Conservation (phyloP, 2,113 vertebrate genomes). For the Helogale parvula region DNA sequence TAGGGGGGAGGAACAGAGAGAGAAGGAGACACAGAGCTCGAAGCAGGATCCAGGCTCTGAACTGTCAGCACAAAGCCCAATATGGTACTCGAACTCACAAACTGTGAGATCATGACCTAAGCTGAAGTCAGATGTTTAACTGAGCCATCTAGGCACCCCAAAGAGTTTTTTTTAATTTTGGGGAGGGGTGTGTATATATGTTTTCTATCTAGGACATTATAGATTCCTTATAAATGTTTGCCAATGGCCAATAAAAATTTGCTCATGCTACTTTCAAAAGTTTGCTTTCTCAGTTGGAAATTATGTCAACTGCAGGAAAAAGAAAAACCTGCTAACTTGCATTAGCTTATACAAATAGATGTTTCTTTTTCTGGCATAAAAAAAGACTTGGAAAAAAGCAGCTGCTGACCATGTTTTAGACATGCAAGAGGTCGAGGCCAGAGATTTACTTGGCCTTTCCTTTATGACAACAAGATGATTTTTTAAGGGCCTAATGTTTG, state of each 20-base stretch:
- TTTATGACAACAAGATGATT: not conserved
- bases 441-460: not conserved
- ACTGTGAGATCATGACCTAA: too few relatives aligned
- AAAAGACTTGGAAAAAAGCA: not conserved
- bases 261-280: slow-evolving; percentile 37
- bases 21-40: too few relatives aligned
- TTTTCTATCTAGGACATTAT: slow-evolving; percentile 1
- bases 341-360: not conserved
- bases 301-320: slow-evolving; percentile 40
- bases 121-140: too few relatives aligned
- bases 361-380: slow-evolving; percentile 33
- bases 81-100: too few relatives aligned
- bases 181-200: not conserved
- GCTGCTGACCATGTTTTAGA: not conserved
- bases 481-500: not conserved
- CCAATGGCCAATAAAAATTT: slow-evolving; percentile 52
- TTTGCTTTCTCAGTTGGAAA: not conserved
- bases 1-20: too few relatives aligned
- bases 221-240: slow-evolving; percentile 54
- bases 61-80: too few relatives aligned
- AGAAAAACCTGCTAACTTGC: not conserved
- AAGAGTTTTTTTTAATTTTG: not conserved
- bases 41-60: too few relatives aligned
- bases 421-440: not conserved
- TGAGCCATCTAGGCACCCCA: too few relatives aligned